These are phyloP conservation scores for Nycticebus coucang DNA, from an alignment of 2,113 vertebrate genomes.

Conservation along the genomic window DNA sequence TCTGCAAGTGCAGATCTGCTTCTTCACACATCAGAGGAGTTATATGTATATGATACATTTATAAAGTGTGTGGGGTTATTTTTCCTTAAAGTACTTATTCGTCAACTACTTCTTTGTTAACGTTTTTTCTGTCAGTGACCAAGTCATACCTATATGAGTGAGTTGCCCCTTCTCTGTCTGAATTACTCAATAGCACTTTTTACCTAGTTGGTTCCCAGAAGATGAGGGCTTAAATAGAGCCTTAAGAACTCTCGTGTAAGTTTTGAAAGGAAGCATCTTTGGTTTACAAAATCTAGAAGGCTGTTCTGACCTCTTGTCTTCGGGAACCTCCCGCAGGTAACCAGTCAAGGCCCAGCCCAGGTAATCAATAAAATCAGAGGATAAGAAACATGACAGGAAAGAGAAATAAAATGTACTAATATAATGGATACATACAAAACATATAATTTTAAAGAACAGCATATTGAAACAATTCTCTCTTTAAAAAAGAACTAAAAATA, in stretches of 20 bases:
- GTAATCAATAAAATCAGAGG: no score
- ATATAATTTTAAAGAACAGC: no score
- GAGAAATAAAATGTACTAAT: no score
- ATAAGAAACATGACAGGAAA: no score
- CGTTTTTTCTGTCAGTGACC: not conserved
- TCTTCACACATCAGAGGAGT: not conserved
- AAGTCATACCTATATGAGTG: not conserved
- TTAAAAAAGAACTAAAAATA: no score
- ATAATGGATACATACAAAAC: no score
- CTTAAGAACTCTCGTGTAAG: not conserved
- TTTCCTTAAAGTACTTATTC: not conserved
- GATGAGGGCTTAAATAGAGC: not conserved
- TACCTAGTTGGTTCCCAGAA: not conserved
- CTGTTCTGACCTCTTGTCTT: no score
- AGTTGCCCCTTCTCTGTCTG: not conserved
- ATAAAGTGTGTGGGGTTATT: not conserved
- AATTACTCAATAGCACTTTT: not conserved
- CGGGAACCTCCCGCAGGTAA: no score
- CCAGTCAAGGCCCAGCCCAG: no score
- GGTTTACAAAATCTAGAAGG: no score
- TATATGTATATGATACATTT: not conserved
- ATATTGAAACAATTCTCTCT: no score
- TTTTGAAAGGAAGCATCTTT: no score
- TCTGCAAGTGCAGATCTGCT: not conserved
- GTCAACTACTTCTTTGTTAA: not conserved